Conservation (phyloP, 2,797 vertebrate genomes). For the Cichlasoma orientale region DNA sequence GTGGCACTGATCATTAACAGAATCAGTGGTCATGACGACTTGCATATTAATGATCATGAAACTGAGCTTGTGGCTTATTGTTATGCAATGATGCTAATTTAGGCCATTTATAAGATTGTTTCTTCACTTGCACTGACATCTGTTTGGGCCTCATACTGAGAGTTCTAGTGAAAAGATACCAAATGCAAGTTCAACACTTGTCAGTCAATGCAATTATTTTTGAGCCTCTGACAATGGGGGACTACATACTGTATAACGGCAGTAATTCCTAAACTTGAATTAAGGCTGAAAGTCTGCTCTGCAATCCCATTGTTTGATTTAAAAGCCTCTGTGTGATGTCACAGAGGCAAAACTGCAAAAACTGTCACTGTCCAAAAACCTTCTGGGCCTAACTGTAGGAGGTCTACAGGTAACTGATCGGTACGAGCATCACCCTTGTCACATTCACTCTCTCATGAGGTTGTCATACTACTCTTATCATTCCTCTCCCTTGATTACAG, state of each 20-base stretch:
- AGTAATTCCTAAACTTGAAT: not conserved
- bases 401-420: constrained; percentile 20
- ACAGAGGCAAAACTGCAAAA: not conserved
- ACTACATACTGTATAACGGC: not conserved
- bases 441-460: constrained; percentile 12
- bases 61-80: too few relatives aligned
- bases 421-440: constrained; percentile 27
- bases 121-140: not conserved
- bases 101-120: too few relatives aligned
- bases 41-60: too few relatives aligned
- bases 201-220: not conserved
- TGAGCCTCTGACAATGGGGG: not conserved
- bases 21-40: too few relatives aligned
- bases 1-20: too few relatives aligned
- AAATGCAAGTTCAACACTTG: not conserved
- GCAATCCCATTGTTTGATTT: not conserved
- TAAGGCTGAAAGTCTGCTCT: not conserved
- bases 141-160: not conserved
- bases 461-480: constrained; percentile 27
- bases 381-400: not conserved
- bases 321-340: not conserved
- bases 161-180: not conserved
- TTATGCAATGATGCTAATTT: too few relatives aligned
- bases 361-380: not conserved
- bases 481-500: constrained; percentile 35